These are phyloP conservation scores for Labia minor DNA, from an alignment of 2,888 invertebrate species.

Conservation along the genomic window DNA sequence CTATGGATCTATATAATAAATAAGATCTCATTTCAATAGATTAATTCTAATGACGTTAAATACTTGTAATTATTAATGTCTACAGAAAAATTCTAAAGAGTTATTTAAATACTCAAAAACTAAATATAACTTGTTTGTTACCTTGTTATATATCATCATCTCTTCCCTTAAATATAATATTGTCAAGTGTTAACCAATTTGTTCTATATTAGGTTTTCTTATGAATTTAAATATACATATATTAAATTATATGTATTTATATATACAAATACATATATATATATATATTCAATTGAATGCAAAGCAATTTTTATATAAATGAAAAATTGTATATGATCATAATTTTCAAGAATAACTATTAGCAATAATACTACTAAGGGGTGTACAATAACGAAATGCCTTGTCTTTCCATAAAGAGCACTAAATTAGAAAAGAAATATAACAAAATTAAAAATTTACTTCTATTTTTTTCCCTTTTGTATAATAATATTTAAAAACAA, in stretches of 20 bases:
- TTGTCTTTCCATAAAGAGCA: not conserved
- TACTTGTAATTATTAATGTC: not conserved
- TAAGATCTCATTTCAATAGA: not conserved
- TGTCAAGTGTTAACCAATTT: not conserved
- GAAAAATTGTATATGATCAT: not conserved
- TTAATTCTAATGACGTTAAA: not conserved
- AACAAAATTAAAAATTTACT: too few species aligned
- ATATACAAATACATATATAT: not conserved
- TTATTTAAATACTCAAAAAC: not conserved
- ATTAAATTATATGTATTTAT: not conserved
- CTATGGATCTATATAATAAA: not conserved
- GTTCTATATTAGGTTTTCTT: not conserved
- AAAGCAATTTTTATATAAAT: not conserved
- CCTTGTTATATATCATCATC: not conserved
- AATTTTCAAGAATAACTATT: not conserved
- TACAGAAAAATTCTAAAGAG: not conserved
- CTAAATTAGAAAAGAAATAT: not conserved
- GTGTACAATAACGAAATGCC: not conserved
- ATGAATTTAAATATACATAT: not conserved
- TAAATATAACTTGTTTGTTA: not conserved
- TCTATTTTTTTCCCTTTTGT: too few species aligned
- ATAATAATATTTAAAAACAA: too few species aligned
- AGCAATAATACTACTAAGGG: slow-evolving; percentile 2
- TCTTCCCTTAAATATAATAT: not conserved
- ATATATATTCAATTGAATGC: not conserved